These are phyloP conservation scores for Gymnorhina tibicen DNA, from an alignment of 2,113 vertebrate genomes.

Conservation along the genomic window DNA sequence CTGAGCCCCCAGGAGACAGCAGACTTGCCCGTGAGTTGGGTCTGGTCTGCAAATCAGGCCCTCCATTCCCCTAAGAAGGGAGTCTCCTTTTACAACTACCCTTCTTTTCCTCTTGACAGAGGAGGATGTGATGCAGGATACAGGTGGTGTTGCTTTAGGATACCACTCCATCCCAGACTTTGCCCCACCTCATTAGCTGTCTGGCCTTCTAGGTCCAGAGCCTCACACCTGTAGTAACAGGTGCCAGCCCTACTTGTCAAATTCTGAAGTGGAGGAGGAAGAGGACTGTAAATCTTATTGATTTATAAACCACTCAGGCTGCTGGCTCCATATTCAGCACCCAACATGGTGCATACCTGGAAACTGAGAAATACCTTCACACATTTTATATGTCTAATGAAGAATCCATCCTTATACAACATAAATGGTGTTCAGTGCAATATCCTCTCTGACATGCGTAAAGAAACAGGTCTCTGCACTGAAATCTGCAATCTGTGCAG, in stretches of 20 bases:
- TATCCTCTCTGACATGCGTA: background rate
- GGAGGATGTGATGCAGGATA: fast-evolving
- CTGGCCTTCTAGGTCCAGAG: background rate
- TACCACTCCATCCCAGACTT: background rate
- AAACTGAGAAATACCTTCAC: background rate
- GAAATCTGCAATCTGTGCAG: background rate
- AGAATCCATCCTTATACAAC: background rate
- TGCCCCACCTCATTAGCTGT: background rate
- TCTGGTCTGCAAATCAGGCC: background rate
- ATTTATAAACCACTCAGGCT: background rate
- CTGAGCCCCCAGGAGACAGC: background rate
- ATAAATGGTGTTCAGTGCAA: background rate
- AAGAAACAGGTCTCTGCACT: background rate
- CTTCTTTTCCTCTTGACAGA: background rate
- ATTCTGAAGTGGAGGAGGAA: background rate
- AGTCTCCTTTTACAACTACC: background rate
- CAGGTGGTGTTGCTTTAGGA: background rate
- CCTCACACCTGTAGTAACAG: background rate
- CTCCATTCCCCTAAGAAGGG: background rate
- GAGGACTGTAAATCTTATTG: background rate
- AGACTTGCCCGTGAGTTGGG: background rate
- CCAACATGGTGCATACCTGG: background rate
- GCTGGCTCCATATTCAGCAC: background rate
- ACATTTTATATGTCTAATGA: background rate
- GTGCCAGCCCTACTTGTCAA: background rate